phyloP scores from a whole-genome alignment of 2,797 vertebrate species.

The Parauchenoglanis punctatus region DNA sequence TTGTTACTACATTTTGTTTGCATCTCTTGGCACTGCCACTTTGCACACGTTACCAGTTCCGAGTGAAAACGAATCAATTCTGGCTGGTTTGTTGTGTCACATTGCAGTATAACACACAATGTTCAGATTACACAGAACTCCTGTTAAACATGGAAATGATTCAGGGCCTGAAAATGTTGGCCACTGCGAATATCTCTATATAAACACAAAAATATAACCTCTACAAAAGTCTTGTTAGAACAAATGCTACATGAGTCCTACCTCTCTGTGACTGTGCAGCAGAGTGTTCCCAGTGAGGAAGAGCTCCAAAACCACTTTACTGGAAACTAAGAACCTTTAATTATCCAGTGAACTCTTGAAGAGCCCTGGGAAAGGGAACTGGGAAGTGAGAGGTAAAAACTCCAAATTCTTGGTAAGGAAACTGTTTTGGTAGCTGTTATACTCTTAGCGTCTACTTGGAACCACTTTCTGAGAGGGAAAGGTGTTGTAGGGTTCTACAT shows the following conservation, averaged over 20 bases:
- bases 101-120: background rate
- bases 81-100: background rate
- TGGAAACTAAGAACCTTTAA: background rate
- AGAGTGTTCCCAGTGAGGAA: background rate
- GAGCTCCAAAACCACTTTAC: background rate
- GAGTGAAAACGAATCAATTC: no score
- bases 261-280: background rate
- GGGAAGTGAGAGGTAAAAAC: background rate
- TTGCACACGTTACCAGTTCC: background rate
- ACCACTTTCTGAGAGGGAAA: background rate
- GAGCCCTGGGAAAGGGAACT: background rate
- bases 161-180: background rate
- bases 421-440: background rate
- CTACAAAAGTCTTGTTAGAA: background rate
- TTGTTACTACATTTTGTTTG: background rate
- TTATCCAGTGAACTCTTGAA: background rate
- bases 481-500: background rate
- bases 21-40: background rate
- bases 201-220: background rate
- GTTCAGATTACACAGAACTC: background rate
- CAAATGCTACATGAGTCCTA: background rate
- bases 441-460: background rate
- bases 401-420: background rate
- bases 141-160: background rate
- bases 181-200: background rate